Evolutionary conservation across 2,888 invertebrate species (phyloP), one percentile per base, ranked within the genome.

Genomic region (Stenoptilia bipunctidactyla): DNA sequence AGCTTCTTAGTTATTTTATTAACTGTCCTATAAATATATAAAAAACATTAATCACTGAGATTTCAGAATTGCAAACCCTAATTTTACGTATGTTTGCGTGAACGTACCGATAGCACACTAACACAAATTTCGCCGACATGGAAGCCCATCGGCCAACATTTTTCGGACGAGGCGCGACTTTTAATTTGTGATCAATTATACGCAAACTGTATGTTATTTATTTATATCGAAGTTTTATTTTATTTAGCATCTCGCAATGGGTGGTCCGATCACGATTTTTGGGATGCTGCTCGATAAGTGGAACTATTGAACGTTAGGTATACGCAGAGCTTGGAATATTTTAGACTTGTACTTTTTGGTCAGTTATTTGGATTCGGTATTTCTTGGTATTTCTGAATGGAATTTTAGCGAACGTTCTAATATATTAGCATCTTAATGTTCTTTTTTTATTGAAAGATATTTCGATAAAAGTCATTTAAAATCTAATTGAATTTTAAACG

Each of bases 121-220:
- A 76, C 74, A 79, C 76, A 57, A 79, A 75, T 77, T 69, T 73
- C 75, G 75, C 77, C 76, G 61, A 67, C 65, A 66, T 20, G 20
- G 20, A 20, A 3, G 20, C 20, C 20, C 20, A 20, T 67, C 58
- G 59, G 53, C 73, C 70, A 79, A 77, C 73, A 66, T 79, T 76
- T 79, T 76, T 73, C 66, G 77, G 74, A 71, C 79, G 74, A 74
- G 72, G 67, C 64, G 66, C 75, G 70, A 73, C 72, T 82, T 82
- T 83, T 82, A 83, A 83, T 82, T 83, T 82, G 83, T 82, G 79
- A 80, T 82, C 83, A 83, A 83, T 82, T 82, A 83, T 83, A 79
- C 80, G 75, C 70, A 71, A 67, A 72, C 75, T 68, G 73, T 72
- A 20, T 20, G 20, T 20, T 20, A 20, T 77, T 82, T 80, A 79